A percentile compares a stretch with the other conserved stretches of the same genome.
Conservation (phyloP, 35 echinoderm and acorn worm genomes). For the Acanthaster planci region DNA sequence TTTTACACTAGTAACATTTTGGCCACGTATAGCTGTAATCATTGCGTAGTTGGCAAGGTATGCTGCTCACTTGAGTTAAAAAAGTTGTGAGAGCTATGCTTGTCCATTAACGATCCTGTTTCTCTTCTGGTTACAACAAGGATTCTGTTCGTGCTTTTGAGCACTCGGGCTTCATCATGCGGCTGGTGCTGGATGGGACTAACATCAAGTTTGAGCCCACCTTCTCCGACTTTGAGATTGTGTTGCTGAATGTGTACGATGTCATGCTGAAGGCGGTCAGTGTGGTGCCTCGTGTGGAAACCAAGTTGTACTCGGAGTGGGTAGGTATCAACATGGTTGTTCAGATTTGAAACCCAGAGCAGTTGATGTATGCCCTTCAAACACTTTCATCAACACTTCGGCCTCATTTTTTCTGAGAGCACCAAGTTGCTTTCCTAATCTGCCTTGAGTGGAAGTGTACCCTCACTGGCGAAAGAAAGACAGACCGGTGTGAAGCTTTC, state of each 20-base stretch:
- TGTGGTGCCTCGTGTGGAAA: slow-evolving; percentile 92
- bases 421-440: too few species aligned
- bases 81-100: background rate
- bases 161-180: slow-evolving; percentile 90
- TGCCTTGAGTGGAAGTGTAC: too few species aligned
- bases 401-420: too few species aligned
- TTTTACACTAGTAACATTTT: too few species aligned
- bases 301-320: slow-evolving; percentile 97
- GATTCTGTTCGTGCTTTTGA: slow-evolving; percentile 78
- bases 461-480: too few species aligned
- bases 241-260: slow-evolving; percentile 96
- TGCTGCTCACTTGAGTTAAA: background rate
- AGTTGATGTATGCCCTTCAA: too few species aligned
- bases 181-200: slow-evolving; percentile 88
- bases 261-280: slow-evolving; percentile 97
- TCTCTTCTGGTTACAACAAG: slow-evolving; percentile 20
- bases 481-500: too few species aligned
- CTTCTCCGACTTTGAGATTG: slow-evolving; percentile 96
- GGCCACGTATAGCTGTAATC: too few species aligned
- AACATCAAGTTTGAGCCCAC: slow-evolving; percentile 98
- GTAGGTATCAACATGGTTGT: slow-evolving; percentile 40
- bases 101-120: background rate
- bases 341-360: too few species aligned
- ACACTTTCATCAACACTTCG: too few species aligned
- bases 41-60: too few species aligned